Base-by-base conservation (phyloP, 2,113 vertebrate genomes). In the Ploceus nigricollis region DNA sequence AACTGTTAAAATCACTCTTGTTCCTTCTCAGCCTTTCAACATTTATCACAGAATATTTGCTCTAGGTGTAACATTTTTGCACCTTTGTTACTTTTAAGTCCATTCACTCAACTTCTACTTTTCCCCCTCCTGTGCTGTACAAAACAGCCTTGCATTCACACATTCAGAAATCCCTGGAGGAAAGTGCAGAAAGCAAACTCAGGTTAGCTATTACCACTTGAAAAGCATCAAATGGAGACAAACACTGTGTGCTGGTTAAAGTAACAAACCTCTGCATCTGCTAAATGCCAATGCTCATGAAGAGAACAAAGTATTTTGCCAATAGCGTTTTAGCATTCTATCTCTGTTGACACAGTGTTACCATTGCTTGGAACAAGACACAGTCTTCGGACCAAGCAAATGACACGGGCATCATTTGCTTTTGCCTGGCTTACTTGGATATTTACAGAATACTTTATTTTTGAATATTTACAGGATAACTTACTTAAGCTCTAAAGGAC, bases 331-430 rank as follows among this genome's bases (percentile, higher is more conserved):
- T 33, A 81, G 12, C 0, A 1, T 3, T 42, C 11, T 7, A 51
- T 48, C n/a, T 58, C 56, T 40, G 50, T 65, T 48, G 80, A 80
- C 40, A 40, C 0, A 0, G 31, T 16, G 28, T 11, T 90, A 28
- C 15, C 30, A 13, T 9, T 33, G 6, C 16, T 70, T 12, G 20
- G 31, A 90, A 70, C 7, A 50, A 48, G 63, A 40, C 10, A 47
- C 6, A 33, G 23, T 10, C 20, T 57, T 58, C 33, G 25, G 27
- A 73, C 44, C 54, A 79, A 82, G 47, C 42, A 58, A 79, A 82
- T 0, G 1, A 31, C 17, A n/a, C 0, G 6, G 12, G 15, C 33
- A 61, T 37, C 1, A 27, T 39, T 33, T 56, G 2, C 0, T 80
- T 68, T 60, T 64, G 14, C 27, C 44, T 42, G 30, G 21, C 6